A percentile compares a stretch with the other conserved stretches of the same genome.
Conservation (phyloP, 2,113 vertebrate genomes). For the Triplophysa tibetana region DNA sequence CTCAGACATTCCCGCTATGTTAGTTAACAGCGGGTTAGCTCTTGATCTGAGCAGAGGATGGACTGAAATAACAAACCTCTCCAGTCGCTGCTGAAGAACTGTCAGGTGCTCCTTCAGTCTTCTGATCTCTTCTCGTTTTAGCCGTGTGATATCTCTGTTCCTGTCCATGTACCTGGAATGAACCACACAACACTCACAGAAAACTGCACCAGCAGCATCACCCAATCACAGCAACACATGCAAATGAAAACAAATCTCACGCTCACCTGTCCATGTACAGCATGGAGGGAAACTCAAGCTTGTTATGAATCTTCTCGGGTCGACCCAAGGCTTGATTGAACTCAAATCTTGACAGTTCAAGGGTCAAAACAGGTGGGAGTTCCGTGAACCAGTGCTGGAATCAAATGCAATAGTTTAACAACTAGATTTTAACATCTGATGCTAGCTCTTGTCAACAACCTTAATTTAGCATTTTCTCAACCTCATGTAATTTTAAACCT, state of each 20-base stretch:
- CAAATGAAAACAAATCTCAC: background rate
- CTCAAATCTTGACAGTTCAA: conserved; percentile 97
- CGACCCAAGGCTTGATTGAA: conserved; percentile 97
- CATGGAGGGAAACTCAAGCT: conserved; percentile 94
- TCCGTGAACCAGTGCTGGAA: conserved; percentile 96
- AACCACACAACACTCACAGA: conserved; percentile 39
- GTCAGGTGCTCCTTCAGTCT: conserved; percentile 95
- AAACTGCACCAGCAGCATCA: background rate
- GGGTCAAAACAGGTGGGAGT: conserved; percentile 95
- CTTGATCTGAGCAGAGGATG: background rate
- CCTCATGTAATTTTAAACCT: too few species aligned
- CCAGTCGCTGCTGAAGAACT: conserved; percentile 92
- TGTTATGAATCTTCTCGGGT: conserved; percentile 99
- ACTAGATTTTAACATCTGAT: too few species aligned
- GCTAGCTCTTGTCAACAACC: too few species aligned
- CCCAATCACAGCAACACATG: background rate
- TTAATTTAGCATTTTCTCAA: too few species aligned
- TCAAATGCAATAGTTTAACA: background rate
- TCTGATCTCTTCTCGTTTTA: conserved; percentile 97
- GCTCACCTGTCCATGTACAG: conserved; percentile 96
- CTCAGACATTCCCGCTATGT: background rate
- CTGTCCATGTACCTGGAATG: conserved; percentile 90
- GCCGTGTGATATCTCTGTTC: conserved; percentile 94
- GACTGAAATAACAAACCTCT: conserved; percentile 78
- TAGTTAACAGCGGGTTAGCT: background rate